Conservation (phyloP, 2,888 invertebrate species). For the Gerris lacustris region DNA sequence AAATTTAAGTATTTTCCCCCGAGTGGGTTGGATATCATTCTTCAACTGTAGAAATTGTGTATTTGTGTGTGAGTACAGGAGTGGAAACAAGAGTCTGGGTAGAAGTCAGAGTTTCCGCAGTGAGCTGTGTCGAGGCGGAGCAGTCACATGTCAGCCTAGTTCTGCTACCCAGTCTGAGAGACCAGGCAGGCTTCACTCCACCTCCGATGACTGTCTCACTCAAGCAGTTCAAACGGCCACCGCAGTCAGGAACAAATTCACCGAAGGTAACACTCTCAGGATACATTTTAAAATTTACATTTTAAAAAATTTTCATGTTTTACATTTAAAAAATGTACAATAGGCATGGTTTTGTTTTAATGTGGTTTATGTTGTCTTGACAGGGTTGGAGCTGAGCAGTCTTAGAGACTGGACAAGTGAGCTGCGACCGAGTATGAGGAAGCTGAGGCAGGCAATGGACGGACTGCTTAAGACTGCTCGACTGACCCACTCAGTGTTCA, state of each 20-base stretch:
- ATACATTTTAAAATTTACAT: too few relatives aligned
- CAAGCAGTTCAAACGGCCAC: constrained; percentile 26
- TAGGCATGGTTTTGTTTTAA: too few relatives aligned
- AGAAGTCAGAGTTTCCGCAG: constrained; percentile 32
- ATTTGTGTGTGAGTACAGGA: background rate
- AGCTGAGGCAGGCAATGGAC: constrained; percentile 66
- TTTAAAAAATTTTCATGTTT: too few relatives aligned
- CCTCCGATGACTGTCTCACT: constrained; percentile 16
- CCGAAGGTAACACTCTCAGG: constrained; percentile 44
- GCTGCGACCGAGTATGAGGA: constrained; percentile 64
- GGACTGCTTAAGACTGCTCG: constrained; percentile 61
- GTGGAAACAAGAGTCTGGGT: constrained; percentile 20
- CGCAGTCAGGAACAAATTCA: constrained; percentile 52
- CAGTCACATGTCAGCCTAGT: constrained; percentile 23
- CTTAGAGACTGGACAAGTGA: constrained; percentile 65
- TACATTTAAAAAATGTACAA: too few relatives aligned
- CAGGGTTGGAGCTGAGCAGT: constrained; percentile 48
- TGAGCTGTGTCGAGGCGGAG: constrained; percentile 16
- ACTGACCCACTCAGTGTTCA: constrained; percentile 68
- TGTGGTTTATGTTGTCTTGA: background rate
- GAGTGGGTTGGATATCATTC: too few relatives aligned
- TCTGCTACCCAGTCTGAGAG: constrained; percentile 17
- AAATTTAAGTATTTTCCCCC: too few relatives aligned
- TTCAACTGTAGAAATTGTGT: too few relatives aligned
- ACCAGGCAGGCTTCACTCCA: constrained; percentile 12